Conservation (phyloP, 2,797 vertebrate species). For the Alosa sapidissima region DNA sequence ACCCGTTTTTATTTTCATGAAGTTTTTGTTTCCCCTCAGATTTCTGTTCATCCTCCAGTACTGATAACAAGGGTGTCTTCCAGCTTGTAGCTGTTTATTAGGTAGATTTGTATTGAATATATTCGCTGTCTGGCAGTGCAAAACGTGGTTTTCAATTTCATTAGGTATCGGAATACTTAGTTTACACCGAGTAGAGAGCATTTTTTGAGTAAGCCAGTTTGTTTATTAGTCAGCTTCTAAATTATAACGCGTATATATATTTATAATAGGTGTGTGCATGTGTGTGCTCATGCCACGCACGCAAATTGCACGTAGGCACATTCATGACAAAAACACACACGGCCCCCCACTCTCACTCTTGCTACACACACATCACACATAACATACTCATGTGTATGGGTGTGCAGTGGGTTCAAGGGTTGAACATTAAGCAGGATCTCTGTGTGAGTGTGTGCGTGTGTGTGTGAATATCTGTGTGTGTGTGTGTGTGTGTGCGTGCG, state of each 20-base stretch:
- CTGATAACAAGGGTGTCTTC: slow-evolving; percentile 79
- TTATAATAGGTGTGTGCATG: slow-evolving; percentile 54
- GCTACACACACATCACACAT: slow-evolving; percentile 16
- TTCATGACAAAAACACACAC: slow-evolving; percentile 30
- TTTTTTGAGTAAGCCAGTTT: slow-evolving; percentile 50
- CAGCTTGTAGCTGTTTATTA: slow-evolving; percentile 75
- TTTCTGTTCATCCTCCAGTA: slow-evolving; percentile 52
- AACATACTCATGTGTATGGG: slow-evolving; percentile 20
- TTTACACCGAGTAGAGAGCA: slow-evolving; percentile 59
- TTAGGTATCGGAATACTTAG: slow-evolving; percentile 52
- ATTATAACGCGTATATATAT: slow-evolving; percentile 50
- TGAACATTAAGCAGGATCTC: slow-evolving; percentile 42
- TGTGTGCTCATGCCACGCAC: slow-evolving; percentile 36
- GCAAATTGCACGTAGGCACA: slow-evolving; percentile 36
- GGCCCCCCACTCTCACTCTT: slow-evolving; percentile 39
- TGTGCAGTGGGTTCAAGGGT: neutral
- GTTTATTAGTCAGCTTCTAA: slow-evolving; percentile 59
- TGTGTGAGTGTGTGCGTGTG: slow-evolving; percentile 41
- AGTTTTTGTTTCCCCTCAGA: slow-evolving; percentile 2
- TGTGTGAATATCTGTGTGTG: neutral
- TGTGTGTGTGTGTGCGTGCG: neutral
- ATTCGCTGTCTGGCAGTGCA: slow-evolving; percentile 51
- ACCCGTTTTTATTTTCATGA: slow-evolving; percentile 31
- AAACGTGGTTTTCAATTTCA: slow-evolving; percentile 56
- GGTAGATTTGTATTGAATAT: slow-evolving; percentile 58